phyloP scores from a whole-genome alignment of 2,113 vertebrate genomes.

The Rhagologus leucostigma region DNA sequence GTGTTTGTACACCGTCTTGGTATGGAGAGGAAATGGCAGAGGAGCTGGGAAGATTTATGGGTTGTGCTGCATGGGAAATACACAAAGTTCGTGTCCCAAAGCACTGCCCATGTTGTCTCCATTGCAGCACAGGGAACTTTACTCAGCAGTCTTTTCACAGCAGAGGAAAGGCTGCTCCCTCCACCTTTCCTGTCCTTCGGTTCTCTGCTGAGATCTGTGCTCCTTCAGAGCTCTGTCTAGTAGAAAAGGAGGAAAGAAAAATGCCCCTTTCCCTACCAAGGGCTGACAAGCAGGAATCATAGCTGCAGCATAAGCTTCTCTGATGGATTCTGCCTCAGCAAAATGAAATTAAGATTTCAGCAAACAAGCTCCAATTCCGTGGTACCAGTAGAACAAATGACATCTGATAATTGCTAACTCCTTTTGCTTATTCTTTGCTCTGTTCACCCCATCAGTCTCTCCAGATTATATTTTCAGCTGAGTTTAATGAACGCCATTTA shows the following conservation, averaged over 20 bases:
- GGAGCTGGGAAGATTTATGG: not conserved
- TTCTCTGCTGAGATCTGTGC: not conserved
- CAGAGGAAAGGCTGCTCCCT: not conserved
- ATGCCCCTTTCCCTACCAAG: not conserved
- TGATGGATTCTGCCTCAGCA: slow-evolving; percentile 63
- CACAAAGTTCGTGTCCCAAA: too few relatives aligned
- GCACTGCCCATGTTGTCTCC: not conserved
- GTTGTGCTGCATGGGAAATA: not conserved
- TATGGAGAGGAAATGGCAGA: not conserved
- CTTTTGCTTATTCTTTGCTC: slow-evolving; percentile 73
- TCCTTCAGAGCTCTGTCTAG: not conserved
- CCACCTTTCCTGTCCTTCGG: not conserved
- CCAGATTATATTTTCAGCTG: slow-evolving; percentile 75
- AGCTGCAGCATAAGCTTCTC: slow-evolving; percentile 23
- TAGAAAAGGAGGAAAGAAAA: not conserved
- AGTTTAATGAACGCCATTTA: slow-evolving; percentile 77
- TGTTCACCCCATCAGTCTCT: slow-evolving; percentile 71
- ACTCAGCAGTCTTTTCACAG: not conserved
- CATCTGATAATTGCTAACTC: slow-evolving; percentile 68
- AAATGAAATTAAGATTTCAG: slow-evolving; percentile 75
- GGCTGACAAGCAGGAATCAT: slow-evolving; percentile 35
- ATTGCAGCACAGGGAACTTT: not conserved
- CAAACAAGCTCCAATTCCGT: slow-evolving; percentile 55
- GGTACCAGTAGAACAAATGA: slow-evolving; percentile 67
- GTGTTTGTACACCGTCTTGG: rapidly evolving